Percentiles rank a stretch among this genome's conserved stretches.
phyloP scores from a whole-genome alignment of 2,113 vertebrate genomes.

The Thalassoma bifasciatum region DNA sequence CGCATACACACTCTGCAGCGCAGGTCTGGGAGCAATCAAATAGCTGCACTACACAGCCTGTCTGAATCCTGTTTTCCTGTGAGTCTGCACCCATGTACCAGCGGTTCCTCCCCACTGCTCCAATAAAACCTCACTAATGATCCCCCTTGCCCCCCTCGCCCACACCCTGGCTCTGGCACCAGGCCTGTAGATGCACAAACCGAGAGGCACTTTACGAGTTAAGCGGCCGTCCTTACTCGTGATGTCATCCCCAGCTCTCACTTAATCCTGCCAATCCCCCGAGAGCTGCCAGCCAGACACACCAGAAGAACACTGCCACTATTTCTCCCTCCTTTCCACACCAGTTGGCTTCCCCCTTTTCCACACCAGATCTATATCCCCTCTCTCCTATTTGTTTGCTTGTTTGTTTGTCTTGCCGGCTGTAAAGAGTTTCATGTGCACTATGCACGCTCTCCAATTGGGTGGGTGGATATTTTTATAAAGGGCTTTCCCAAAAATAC shows the following conservation, averaged over 20 bases:
- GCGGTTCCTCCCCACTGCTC: constrained; percentile 72
- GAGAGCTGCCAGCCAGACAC: constrained; percentile 64
- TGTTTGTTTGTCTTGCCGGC: constrained; percentile 68
- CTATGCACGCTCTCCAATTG: constrained; percentile 70
- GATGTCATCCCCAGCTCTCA: constrained; percentile 78
- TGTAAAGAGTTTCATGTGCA: constrained; percentile 69
- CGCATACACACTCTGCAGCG: constrained; percentile 38
- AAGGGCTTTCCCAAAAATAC: constrained; percentile 75
- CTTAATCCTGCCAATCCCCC: constrained; percentile 67
- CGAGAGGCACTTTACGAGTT: constrained; percentile 77
- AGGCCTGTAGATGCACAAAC: constrained; percentile 75
- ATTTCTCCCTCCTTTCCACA: constrained; percentile 29
- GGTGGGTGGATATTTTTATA: constrained; percentile 74
- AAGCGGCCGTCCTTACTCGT: constrained; percentile 68
- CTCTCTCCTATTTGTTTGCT: constrained; percentile 59
- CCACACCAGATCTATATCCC: constrained; percentile 23
- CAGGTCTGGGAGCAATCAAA: constrained; percentile 84
- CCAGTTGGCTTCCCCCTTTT: constrained; percentile 10
- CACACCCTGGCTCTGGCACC: constrained; percentile 75
- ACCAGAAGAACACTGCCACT: constrained; percentile 57
- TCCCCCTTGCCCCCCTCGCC: constrained; percentile 66
- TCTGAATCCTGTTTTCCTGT: constrained; percentile 81
- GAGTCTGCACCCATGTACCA: constrained; percentile 79
- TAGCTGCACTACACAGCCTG: constrained; percentile 61
- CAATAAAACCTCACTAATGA: constrained; percentile 85